A percentile compares a stretch with the other conserved stretches of the same genome.
These are phyloP conservation scores for Oeneis ivallda DNA, from an alignment of 2,888 invertebrate species.

Conservation along the genomic window DNA sequence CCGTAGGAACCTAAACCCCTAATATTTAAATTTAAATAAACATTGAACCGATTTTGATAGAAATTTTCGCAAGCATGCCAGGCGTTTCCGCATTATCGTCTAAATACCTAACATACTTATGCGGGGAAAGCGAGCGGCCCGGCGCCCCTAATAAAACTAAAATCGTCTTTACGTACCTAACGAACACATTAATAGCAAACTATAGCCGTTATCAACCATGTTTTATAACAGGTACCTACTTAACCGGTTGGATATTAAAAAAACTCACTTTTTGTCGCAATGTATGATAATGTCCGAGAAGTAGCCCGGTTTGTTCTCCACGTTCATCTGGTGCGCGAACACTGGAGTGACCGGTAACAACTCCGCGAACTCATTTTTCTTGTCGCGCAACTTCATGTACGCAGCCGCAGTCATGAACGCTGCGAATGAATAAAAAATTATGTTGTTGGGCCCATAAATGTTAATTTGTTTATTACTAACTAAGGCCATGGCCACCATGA, in stretches of 20 bases:
- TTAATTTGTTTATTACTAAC: conserved; percentile 11
- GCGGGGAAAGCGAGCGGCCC: too few relatives aligned
- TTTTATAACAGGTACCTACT: too few relatives aligned
- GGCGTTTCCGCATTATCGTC: too few relatives aligned
- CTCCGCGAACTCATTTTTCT: conserved; percentile 65
- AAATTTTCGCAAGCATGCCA: too few relatives aligned
- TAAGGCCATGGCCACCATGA: conserved; percentile 12
- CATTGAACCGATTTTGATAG: too few relatives aligned
- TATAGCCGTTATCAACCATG: too few relatives aligned
- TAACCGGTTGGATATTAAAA: background rate
- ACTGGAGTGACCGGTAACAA: conserved; percentile 82
- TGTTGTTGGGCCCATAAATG: conserved; percentile 6
- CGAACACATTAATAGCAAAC: too few relatives aligned
- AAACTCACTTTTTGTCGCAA: conserved; percentile 79
- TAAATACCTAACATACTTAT: too few relatives aligned
- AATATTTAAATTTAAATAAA: too few relatives aligned
- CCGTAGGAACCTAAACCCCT: too few relatives aligned
- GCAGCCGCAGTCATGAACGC: conserved; percentile 82
- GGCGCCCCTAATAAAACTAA: too few relatives aligned
- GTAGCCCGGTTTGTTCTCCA: conserved; percentile 78
- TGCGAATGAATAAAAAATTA: conserved; percentile 50
- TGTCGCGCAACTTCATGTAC: conserved; percentile 73
- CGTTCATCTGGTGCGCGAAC: conserved; percentile 80
- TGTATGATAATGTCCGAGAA: conserved; percentile 84
- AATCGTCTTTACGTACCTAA: too few relatives aligned